Percentiles rank a stretch among this genome's conserved stretches.
phyloP scores from a whole-genome alignment of 2,797 vertebrate species.

The Molossus molossus region DNA sequence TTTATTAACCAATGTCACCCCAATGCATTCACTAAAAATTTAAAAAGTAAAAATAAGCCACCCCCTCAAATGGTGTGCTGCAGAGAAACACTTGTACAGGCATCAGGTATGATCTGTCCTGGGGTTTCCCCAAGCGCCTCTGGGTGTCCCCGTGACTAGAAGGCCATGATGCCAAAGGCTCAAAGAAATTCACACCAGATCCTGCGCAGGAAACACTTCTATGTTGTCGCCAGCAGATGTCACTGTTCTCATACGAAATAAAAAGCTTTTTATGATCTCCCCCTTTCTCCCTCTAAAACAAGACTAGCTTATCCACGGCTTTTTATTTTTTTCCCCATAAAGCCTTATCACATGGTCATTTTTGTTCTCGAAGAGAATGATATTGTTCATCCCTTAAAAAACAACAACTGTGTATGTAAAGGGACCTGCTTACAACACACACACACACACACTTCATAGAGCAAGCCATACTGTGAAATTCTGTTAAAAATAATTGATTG shows the following conservation, averaged over 20 bases:
- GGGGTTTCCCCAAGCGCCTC: not conserved
- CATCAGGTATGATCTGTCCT: not conserved
- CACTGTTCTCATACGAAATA: conserved; percentile 88
- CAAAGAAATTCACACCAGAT: not conserved
- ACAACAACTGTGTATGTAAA: not conserved
- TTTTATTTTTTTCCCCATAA: not conserved
- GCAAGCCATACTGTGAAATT: not conserved
- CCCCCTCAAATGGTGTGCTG: not conserved
- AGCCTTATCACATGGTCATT: not conserved
- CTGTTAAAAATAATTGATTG: not conserved
- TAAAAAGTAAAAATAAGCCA: not conserved
- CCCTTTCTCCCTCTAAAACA: not conserved
- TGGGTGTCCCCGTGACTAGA: not conserved
- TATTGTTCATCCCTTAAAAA: not conserved
- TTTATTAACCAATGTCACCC: not conserved
- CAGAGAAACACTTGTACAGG: not conserved
- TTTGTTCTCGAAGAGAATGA: conserved; percentile 40
- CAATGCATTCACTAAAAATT: not conserved
- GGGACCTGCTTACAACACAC: not conserved
- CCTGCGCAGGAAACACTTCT: fast-evolving
- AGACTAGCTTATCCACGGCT: not conserved
- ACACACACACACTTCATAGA: not conserved
- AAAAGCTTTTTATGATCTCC: not conserved
- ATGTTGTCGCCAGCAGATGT: conserved; percentile 88
- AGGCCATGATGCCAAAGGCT: not conserved